phyloP scores from a whole-genome alignment of 2,888 invertebrate genomes.

The Cryptophagus acutangulus region DNA sequence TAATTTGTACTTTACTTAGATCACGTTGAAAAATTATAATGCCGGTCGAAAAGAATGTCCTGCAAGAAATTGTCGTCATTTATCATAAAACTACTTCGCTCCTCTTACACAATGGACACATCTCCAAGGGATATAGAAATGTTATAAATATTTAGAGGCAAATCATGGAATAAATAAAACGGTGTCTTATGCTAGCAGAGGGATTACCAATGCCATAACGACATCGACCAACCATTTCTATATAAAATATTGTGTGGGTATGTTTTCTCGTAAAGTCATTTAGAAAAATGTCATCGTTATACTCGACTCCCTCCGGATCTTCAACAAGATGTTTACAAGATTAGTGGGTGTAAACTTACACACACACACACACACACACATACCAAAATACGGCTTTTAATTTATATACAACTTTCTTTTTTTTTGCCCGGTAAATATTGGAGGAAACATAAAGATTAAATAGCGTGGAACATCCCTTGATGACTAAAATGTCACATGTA shows the following conservation, averaged over 20 bases:
- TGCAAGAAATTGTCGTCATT: constrained; percentile 33
- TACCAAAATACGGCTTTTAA: constrained; percentile 1
- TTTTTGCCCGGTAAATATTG: too few relatives aligned
- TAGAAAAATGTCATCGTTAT: constrained; percentile 1
- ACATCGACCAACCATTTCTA: not conserved
- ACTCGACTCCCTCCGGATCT: constrained; percentile 1
- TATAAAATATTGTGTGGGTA: constrained; percentile 1
- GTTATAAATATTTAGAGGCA: constrained; percentile 46
- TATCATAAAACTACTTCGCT: constrained; percentile 40
- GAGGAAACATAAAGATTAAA: too few relatives aligned
- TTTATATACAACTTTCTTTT: constrained; percentile 1
- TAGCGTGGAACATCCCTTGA: too few relatives aligned
- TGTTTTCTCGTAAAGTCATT: constrained; percentile 1
- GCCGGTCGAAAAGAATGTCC: too few relatives aligned
- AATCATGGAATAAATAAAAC: constrained; percentile 40
- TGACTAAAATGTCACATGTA: too few relatives aligned
- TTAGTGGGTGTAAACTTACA: constrained; percentile 1
- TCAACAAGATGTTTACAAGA: not conserved
- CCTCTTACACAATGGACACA: constrained; percentile 36
- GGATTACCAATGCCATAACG: constrained; percentile 4
- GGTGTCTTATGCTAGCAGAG: not conserved
- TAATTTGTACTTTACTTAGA: too few relatives aligned
- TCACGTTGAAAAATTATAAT: too few relatives aligned
- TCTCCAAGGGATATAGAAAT: constrained; percentile 38
- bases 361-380: too few relatives aligned